Evolutionary conservation across 2,113 vertebrate species (phyloP).

Genomic region (Hippocampus comes): DNA sequence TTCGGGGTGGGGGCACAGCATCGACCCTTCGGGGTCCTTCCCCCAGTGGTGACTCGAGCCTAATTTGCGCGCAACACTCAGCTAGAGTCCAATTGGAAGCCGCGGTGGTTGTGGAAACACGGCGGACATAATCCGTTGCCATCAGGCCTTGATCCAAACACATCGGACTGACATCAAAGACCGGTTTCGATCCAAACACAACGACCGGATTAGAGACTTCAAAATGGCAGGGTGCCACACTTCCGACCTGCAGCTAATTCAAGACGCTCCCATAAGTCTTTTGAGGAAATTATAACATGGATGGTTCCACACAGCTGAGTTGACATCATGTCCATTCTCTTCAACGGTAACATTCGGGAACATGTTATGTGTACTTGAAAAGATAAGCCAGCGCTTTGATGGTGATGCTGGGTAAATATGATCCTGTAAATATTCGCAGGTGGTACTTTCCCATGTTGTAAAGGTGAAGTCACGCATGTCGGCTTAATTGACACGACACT

Average conservation of each 20-base stretch:
- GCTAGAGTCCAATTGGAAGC: constrained; percentile 37
- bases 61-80: constrained; percentile 47
- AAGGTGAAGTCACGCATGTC: background rate
- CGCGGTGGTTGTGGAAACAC: constrained; percentile 43
- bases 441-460: background rate
- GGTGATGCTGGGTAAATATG: background rate
- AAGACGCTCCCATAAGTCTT: constrained; percentile 16
- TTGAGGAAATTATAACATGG: constrained; percentile 27
- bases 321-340: constrained; percentile 8
- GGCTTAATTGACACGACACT: constrained; percentile 21
- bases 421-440: background rate
- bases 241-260: constrained; percentile 32
- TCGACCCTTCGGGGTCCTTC: constrained; percentile 46
- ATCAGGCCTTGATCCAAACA: constrained; percentile 30
- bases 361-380: too few relatives aligned
- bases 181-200: constrained; percentile 26
- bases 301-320: constrained; percentile 26
- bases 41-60: constrained; percentile 39
- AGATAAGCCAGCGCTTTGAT: too few relatives aligned
- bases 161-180: constrained; percentile 38
- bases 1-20: constrained; percentile 18
- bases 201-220: constrained; percentile 12
- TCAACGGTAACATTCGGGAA: background rate
- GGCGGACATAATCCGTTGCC: constrained; percentile 21
- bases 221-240: constrained; percentile 24